phyloP scores from a whole-genome alignment of 2,888 invertebrate genomes.

The Arenicola marina region DNA sequence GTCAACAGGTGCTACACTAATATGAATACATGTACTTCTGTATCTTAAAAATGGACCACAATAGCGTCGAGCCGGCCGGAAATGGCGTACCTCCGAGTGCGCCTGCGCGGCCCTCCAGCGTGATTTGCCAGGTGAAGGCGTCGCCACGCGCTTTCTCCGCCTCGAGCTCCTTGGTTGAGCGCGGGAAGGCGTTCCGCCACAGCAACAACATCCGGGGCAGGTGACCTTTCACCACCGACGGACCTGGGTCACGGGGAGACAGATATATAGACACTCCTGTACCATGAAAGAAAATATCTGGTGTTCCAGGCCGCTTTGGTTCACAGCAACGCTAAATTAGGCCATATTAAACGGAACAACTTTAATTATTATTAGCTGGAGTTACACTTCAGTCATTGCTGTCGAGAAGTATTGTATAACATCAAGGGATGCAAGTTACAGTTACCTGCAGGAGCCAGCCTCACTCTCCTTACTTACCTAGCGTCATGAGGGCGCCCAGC shows the following conservation, averaged over 20 bases:
- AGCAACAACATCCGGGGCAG: constrained; percentile 90
- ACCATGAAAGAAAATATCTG: background rate
- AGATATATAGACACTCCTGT: no score
- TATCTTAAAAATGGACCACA: no score
- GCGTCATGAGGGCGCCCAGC: no score
- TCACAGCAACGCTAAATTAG: background rate
- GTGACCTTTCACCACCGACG: constrained; percentile 88
- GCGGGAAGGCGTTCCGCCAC: constrained; percentile 97
- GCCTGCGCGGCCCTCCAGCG: constrained; percentile 93
- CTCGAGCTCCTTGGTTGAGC: constrained; percentile 94
- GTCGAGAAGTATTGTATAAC: no score
- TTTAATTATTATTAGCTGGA: background rate
- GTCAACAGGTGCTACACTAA: no score
- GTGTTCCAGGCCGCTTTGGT: background rate
- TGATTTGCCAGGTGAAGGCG: constrained; percentile 96
- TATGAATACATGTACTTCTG: no score
- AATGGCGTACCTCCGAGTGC: constrained; percentile 75
- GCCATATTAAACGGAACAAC: background rate
- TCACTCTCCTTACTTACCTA: no score
- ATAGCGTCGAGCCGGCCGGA: no score
- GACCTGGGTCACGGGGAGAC: constrained; percentile 66
- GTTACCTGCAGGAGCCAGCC: no score
- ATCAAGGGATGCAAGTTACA: no score
- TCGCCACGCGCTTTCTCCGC: constrained; percentile 93
- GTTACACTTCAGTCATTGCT: no score